Evolutionary conservation across 2,888 invertebrate species (phyloP).

Genomic region (Meiosimyza decipiens): DNA sequence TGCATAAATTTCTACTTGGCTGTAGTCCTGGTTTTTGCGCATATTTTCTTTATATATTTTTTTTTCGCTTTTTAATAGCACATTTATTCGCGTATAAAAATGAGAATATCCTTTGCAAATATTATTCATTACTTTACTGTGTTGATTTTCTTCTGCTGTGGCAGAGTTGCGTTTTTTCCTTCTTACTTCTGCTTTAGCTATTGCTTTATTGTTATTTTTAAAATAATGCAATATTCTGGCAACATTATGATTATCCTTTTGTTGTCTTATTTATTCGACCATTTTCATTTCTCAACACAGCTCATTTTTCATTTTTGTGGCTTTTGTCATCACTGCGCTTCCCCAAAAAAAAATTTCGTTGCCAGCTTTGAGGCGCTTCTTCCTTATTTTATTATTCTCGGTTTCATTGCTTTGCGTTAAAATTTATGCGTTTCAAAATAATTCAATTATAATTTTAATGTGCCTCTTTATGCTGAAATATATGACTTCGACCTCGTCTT

Average conservation of each 20-base stretch:
- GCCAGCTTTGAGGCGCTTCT: background rate
- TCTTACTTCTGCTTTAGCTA: no score
- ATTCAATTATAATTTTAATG: conserved; percentile 6
- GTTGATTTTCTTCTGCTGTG: background rate
- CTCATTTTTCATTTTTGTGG: background rate
- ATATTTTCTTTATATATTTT: background rate
- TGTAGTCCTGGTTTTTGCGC: background rate
- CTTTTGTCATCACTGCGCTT: background rate
- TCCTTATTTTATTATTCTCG: background rate
- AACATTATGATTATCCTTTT: background rate
- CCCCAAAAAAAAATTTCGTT: background rate
- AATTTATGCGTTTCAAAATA: conserved; percentile 9
- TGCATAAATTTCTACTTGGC: background rate
- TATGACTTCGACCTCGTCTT: background rate
- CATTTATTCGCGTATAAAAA: conserved; percentile 3
- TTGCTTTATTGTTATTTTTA: no score
- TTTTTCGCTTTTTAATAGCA: background rate
- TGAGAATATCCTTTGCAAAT: conserved; percentile 2
- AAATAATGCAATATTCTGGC: no score
- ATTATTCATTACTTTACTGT: conserved; percentile 7
- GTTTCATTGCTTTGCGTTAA: background rate
- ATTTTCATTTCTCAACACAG: background rate
- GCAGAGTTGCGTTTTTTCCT: no score
- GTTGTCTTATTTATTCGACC: background rate
- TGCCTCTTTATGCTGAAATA: no score